Evolutionary conservation across 2,797 vertebrate species (phyloP).

Genomic region (Rhinichthys osculus): DNA sequence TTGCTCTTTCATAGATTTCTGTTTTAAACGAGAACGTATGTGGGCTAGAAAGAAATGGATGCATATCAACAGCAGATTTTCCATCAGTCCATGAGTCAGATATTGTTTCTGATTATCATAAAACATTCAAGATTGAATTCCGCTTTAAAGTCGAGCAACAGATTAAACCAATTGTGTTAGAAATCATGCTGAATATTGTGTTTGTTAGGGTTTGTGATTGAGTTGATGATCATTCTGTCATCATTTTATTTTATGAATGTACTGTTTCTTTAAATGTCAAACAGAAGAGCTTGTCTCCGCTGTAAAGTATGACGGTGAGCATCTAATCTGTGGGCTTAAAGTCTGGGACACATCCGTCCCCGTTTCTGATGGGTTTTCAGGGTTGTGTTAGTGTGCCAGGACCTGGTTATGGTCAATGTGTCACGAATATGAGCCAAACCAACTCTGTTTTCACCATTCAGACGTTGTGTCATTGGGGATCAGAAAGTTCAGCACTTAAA

Average conservation of each 20-base stretch:
- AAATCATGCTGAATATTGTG: too few species aligned
- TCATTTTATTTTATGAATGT: background rate
- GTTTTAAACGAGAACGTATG: background rate
- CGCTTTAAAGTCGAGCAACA: background rate
- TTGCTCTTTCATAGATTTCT: background rate
- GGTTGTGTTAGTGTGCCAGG: background rate
- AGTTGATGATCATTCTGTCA: background rate
- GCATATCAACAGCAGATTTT: constrained; percentile 28
- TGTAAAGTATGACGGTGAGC: background rate
- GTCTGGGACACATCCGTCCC: constrained; percentile 16
- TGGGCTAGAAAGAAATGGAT: background rate
- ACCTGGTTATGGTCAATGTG: constrained; percentile 18
- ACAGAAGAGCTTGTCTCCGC: background rate
- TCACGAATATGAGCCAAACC: background rate
- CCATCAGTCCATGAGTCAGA: background rate
- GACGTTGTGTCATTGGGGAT: constrained; percentile 39
- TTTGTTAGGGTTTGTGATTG: background rate
- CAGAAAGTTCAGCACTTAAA: background rate
- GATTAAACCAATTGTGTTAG: background rate
- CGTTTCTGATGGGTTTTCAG: constrained; percentile 14
- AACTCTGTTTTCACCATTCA: constrained; percentile 12
- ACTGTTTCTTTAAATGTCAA: background rate
- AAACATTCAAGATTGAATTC: background rate
- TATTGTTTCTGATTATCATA: constrained; percentile 16
- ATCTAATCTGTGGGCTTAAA: background rate